Conservation (phyloP, 2,888 invertebrate species). For the Tetragonula carbonaria region DNA sequence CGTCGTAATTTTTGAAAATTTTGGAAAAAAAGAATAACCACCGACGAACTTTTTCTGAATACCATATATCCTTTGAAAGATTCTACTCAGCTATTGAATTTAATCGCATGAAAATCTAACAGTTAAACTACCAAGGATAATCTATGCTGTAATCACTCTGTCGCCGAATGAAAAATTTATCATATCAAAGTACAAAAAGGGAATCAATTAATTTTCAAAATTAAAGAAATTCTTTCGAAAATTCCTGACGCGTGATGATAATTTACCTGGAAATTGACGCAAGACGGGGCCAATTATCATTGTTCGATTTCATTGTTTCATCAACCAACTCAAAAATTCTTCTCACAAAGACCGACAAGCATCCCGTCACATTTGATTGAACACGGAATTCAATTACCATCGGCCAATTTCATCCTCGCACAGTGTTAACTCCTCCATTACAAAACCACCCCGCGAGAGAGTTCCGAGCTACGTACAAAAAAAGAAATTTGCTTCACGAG, state of each 20-base stretch:
- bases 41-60: too few relatives aligned
- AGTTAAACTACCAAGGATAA: too few relatives aligned
- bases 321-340: neutral
- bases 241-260: neutral
- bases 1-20: too few relatives aligned
- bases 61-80: too few relatives aligned
- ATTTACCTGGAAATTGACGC: neutral
- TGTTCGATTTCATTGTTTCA: neutral
- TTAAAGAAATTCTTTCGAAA: neutral
- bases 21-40: too few relatives aligned
- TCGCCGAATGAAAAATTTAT: too few relatives aligned
- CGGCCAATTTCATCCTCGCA: neutral
- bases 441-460: neutral
- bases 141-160: too few relatives aligned
- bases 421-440: neutral
- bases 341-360: neutral
- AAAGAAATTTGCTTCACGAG: neutral
- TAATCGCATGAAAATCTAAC: too few relatives aligned
- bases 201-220: neutral
- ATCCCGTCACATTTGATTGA: neutral
- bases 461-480: too few relatives aligned
- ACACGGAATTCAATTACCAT: conserved; percentile 15
- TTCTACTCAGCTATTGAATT: too few relatives aligned
- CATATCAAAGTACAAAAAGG: neutral
- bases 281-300: neutral